Conservation (phyloP, 2,113 vertebrate species). For the Lasiurus borealis region DNA sequence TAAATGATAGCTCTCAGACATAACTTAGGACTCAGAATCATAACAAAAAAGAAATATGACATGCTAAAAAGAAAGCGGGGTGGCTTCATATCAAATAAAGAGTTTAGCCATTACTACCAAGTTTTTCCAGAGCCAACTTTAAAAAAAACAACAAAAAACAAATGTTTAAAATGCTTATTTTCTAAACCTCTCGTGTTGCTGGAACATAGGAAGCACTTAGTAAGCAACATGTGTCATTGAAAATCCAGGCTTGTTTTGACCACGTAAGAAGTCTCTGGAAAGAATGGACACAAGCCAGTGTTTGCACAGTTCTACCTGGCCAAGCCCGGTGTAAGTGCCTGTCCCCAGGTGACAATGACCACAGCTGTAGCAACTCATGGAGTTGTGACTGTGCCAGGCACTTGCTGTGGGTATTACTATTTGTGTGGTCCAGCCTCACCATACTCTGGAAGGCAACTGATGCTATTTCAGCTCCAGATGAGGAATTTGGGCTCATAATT, state of each 20-base stretch:
- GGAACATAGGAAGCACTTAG: not conserved
- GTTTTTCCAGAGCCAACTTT: not conserved
- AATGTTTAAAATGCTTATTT: not conserved
- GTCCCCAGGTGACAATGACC: fast-evolving
- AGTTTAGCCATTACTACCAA: not conserved
- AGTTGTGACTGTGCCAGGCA: no score
- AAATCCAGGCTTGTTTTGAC: not conserved
- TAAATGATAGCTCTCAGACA: not conserved
- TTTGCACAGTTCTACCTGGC: fast-evolving
- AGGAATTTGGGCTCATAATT: no score
- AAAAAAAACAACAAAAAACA: not conserved
- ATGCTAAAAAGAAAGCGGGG: not conserved
- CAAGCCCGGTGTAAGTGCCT: not conserved
- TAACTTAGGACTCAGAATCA: constrained; percentile 43
- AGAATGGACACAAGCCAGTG: not conserved
- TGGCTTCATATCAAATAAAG: not conserved
- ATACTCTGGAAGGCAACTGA: not conserved
- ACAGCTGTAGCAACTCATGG: fast-evolving
- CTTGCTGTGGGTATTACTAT: no score
- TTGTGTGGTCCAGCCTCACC: not conserved
- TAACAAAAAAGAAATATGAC: not conserved
- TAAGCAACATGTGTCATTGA: not conserved
- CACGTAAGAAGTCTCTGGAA: not conserved
- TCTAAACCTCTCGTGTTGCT: not conserved
- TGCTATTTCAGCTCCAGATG: no score